Base-by-base conservation (phyloP, 2,797 vertebrate genomes). In the Etheostoma perlongum region DNA sequence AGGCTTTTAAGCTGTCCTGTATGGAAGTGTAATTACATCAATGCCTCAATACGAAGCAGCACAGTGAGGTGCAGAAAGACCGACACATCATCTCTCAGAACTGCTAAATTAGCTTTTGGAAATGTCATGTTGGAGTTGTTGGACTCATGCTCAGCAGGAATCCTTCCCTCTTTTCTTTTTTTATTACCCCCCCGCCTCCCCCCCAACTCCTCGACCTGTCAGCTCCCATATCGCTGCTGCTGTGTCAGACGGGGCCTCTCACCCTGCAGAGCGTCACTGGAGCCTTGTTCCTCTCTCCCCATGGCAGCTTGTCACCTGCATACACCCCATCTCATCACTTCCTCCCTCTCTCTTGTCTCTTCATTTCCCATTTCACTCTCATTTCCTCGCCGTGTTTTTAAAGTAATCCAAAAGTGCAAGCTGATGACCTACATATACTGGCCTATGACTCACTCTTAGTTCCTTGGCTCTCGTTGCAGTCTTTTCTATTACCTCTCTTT, bases 51-150 rank as follows among this genome's bases (percentile, higher is more conserved):
- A 78, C 2, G 54, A 71, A 62, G 76, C 78, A 47, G 82, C 83
- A 78, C 85, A 78, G 74, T 33, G 87, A 90, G 88, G 88, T 55
- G 85, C 77, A 70, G 72, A 78, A 75, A 67, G 77, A 82, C 58
- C 18, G 77, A 83, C 85, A 84, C 83, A 85, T 90, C 90, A 88
- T 92, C 90, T 92, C 81, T 75, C 81, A 68, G 84, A 69, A 27
- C 78, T 46, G 75, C 76, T 94, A 94, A 94, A 93, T 95, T 93
- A 94, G 90, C 90, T 92, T 93, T 93, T 85, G 81, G 89, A 91
- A 76, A 77, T 86, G 92, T 91, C 93, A 91, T 89, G 90, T 94
- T 85, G 76, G 74, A 90, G 90, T 90, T 91, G 89, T 92, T 87
- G 86, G 88, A 91, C 79, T 91, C 85, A 49, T 93, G 89, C 82